These are phyloP conservation scores for Isotomurus palustris DNA, from an alignment of 2,888 invertebrate species.

Conservation along the genomic window DNA sequence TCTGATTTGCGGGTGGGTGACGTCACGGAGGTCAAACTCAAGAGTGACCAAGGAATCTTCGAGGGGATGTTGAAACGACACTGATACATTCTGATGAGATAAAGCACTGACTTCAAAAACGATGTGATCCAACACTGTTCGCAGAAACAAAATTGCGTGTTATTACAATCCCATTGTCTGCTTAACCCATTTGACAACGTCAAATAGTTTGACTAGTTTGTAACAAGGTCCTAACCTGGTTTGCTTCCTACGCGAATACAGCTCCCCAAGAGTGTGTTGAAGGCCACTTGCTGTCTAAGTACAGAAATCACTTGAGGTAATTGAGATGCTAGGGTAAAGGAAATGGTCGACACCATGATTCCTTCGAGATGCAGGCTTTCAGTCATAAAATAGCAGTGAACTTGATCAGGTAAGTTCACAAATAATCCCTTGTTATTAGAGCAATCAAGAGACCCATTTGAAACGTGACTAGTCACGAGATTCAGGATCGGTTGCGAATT, in stretches of 20 bases:
- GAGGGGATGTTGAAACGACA: constrained; percentile 85
- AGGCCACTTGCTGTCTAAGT: constrained; percentile 83
- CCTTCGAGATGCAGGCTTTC: constrained; percentile 73
- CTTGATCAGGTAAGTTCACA: constrained; percentile 86
- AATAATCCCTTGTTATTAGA: constrained; percentile 72
- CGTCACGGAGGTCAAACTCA: constrained; percentile 78
- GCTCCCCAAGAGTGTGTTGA: constrained; percentile 81
- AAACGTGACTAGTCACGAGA: constrained; percentile 72
- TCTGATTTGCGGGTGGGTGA: constrained; percentile 71
- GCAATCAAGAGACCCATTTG: constrained; percentile 67
- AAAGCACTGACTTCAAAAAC: constrained; percentile 89
- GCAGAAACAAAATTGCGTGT: constrained; percentile 37
- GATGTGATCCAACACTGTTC: constrained; percentile 66
- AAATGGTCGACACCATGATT: constrained; percentile 70
- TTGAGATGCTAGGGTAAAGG: constrained; percentile 90
- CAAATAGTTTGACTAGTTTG: not conserved
- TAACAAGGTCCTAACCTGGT: constrained; percentile 58
- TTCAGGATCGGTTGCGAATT: constrained; percentile 63
- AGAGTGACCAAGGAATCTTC: constrained; percentile 91
- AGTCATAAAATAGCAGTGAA: constrained; percentile 89
- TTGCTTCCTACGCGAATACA: constrained; percentile 78
- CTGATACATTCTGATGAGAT: constrained; percentile 81
- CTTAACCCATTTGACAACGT: too few relatives aligned
- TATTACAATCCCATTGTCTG: too few relatives aligned
- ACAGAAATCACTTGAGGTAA: constrained; percentile 80